phyloP scores from a whole-genome alignment of 2,113 vertebrate genomes.

The Xenopus borealis region DNA sequence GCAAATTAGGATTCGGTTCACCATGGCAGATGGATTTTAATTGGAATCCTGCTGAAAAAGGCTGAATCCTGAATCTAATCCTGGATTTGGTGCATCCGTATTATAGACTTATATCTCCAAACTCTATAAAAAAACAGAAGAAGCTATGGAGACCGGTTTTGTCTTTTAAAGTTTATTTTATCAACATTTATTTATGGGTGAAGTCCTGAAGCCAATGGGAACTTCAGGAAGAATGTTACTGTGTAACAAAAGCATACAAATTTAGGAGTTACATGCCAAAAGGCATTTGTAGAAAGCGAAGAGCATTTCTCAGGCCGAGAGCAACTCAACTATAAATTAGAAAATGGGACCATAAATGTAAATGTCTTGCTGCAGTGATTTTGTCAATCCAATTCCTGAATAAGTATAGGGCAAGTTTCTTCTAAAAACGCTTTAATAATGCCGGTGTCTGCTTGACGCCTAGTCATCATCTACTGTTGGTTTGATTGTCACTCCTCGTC shows the following conservation, averaged over 20 bases:
- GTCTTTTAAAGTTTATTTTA: conserved; percentile 46
- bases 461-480: conserved; percentile 96
- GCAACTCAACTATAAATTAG: conserved; percentile 63
- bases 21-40: no score
- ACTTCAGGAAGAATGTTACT: conserved; percentile 60
- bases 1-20: no score
- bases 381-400: conserved; percentile 57
- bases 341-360: conserved; percentile 58
- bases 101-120: no score
- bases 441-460: conserved; percentile 61
- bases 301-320: neutral
- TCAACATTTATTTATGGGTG: conserved; percentile 52
- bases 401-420: conserved; percentile 57
- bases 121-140: no score
- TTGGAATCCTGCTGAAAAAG: no score
- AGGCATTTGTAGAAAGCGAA: conserved; percentile 35
- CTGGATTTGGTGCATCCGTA: no score
- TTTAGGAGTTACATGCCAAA: conserved; percentile 54
- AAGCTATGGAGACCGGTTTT: neutral
- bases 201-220: conserved; percentile 47
- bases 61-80: no score
- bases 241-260: conserved; percentile 55
- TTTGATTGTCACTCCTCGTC: conserved; percentile 98
- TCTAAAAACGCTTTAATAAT: conserved; percentile 52
- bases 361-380: conserved; percentile 55